Base-by-base conservation (phyloP, 30 jellyfish, hydroid and myxozoan genomes). In the Mastigias papua region DNA sequence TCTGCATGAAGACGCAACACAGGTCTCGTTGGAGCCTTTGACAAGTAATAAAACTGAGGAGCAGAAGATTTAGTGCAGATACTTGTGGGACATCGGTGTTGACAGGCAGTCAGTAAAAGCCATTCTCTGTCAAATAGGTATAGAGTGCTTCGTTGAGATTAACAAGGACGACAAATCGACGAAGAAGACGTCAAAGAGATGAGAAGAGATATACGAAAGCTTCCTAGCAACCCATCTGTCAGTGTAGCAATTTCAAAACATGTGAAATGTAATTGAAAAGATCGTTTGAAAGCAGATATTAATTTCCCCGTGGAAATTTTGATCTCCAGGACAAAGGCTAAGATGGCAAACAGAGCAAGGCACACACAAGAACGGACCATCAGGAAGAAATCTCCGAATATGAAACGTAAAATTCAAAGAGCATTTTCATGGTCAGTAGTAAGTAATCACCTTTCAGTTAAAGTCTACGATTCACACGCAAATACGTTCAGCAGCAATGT, bases 391-490 rank as follows among this genome's bases (percentile, higher is more conserved):
- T 3, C 67, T 10, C 67, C 7, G 25, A 19, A 54, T 4, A 20
- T 13, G 19, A 72, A 72, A 69, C 46, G 35, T 5, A 0, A 34
- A 37, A 22, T 72, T 33, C 35, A 28, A 35, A 32, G 83, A 34
- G 17, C 83, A 19, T 28, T 72, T 15, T 72, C 83, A 72, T 6
- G 37, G 68, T 48, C 42, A 34, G 68, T 72, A 26, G 20, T 72
- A 17, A 37, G 26, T 42, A 21, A 30, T 23, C 35, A 49, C 21
- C 23, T 23, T 28, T 30, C 83, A 33, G 83, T 72, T 26, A n/a
- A 35, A 25, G 68, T 72, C 42, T 28, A 48, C 5, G 83, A 72
- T 27, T 72, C 83, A 72, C 83, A 72, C 35, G 83, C 83, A 2
- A 15, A 63, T 19, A 27, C 2, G 8, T 11, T 6, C 1, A 26